A percentile compares a stretch with the other conserved stretches of the same genome.
phyloP scores from a whole-genome alignment of 2,888 invertebrate genomes.

The Orchesella flavescens region DNA sequence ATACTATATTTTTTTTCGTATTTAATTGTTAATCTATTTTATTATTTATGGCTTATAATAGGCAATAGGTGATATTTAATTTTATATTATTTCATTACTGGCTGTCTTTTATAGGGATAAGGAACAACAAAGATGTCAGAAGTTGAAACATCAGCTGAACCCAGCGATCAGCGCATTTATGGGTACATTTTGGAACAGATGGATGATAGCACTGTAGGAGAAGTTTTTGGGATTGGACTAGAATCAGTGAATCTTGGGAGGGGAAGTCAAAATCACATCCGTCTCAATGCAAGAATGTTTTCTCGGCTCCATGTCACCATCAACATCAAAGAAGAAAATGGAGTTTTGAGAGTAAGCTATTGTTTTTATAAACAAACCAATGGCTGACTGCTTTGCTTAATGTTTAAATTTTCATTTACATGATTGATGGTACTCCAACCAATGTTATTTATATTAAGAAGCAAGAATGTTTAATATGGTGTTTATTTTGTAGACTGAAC shows the following conservation, averaged over 20 bases:
- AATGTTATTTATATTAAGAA: background rate
- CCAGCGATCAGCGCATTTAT: conserved; percentile 4
- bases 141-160: conserved; percentile 2
- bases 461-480: background rate
- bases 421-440: background rate
- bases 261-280: conserved; percentile 42
- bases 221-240: conserved; percentile 19
- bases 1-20: background rate
- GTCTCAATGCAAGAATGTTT: conserved; percentile 43
- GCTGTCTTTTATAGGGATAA: background rate
- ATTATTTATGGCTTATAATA: too few relatives aligned
- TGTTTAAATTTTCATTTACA: background rate
- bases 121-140: conserved; percentile 5
- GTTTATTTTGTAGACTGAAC: conserved; percentile 7
- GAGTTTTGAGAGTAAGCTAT: conserved; percentile 1
- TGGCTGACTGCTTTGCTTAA: background rate
- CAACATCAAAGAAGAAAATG: conserved; percentile 27
- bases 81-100: background rate
- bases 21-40: too few relatives aligned
- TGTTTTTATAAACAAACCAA: background rate
- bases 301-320: conserved; percentile 27
- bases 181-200: conserved; percentile 8
- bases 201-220: background rate
- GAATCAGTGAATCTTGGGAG: conserved; percentile 25
- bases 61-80: too few relatives aligned